A percentile compares a stretch with the other conserved stretches of the same genome.
phyloP scores from a whole-genome alignment of 2,888 invertebrate species.

The Scotopteryx bipunctaria region DNA sequence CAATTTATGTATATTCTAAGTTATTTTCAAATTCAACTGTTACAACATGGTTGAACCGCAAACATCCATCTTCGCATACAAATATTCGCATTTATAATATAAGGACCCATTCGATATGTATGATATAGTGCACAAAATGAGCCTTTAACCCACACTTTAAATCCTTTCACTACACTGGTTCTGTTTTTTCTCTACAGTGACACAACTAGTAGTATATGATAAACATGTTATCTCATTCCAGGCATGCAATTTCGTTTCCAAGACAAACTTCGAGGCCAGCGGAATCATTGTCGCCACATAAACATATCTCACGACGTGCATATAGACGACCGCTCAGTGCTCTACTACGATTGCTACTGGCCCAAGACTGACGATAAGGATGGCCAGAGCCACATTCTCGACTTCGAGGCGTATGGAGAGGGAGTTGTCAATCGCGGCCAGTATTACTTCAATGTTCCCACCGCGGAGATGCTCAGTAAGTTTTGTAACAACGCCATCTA shows the following conservation, averaged over 20 bases:
- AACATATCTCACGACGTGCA: conserved; percentile 64
- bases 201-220: neutral
- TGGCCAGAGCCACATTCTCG: conserved; percentile 66
- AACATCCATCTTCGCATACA: no score
- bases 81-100: no score
- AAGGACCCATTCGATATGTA: no score
- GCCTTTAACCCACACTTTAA: no score
- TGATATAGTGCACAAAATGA: no score
- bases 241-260: conserved; percentile 76
- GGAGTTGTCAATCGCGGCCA: conserved; percentile 62
- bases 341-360: conserved; percentile 78
- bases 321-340: conserved; percentile 66
- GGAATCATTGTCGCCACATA: conserved; percentile 72
- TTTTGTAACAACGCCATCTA: conserved; percentile 30
- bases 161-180: no score
- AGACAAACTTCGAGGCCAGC: conserved; percentile 47
- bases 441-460: conserved; percentile 74
- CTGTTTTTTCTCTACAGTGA: no score
- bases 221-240: conserved; percentile 44
- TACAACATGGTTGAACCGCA: no score
- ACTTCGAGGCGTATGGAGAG: conserved; percentile 72
- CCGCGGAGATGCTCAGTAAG: conserved; percentile 73
- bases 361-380: conserved; percentile 57
- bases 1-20: no score
- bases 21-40: no score